Percentiles rank a stretch among this genome's conserved stretches.
Evolutionary conservation across 2,113 vertebrate species (phyloP).

Genomic region (Chamaetylas fuelleborni): DNA sequence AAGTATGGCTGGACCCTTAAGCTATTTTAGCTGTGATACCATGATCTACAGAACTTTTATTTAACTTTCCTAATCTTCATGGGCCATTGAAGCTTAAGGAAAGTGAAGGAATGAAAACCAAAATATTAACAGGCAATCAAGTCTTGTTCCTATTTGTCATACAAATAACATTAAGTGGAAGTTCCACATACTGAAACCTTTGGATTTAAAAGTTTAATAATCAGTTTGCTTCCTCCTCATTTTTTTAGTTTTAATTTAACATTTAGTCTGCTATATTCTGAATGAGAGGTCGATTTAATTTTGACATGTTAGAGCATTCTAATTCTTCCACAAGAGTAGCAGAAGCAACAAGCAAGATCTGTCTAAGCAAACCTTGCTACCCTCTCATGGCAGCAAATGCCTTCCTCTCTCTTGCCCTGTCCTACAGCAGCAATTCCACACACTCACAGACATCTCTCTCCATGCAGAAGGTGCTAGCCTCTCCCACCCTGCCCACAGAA

Average conservation of each 20-base stretch:
- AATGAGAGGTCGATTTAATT: background rate
- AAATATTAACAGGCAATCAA: background rate
- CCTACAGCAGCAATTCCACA: background rate
- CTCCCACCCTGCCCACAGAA: background rate
- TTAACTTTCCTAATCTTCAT: background rate
- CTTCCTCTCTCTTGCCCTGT: background rate
- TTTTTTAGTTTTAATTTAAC: background rate
- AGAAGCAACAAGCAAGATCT: background rate
- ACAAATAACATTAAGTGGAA: background rate
- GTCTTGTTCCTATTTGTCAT: background rate
- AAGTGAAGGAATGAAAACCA: background rate
- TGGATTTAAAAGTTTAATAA: background rate
- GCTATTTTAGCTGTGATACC: background rate
- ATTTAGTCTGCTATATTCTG: background rate
- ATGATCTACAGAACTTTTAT: background rate
- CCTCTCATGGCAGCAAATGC: background rate
- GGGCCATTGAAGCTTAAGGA: background rate
- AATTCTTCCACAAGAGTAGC: background rate
- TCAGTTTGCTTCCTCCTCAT: background rate
- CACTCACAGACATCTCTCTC: background rate
- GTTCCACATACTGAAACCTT: background rate
- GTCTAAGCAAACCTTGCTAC: background rate
- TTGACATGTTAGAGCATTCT: background rate
- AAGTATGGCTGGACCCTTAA: background rate
- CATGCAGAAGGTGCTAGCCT: background rate